A percentile compares a stretch with the other conserved stretches of the same genome.
Evolutionary conservation across 2,113 vertebrate genomes (phyloP).

Genomic region (Corynorhinus townsendii): DNA sequence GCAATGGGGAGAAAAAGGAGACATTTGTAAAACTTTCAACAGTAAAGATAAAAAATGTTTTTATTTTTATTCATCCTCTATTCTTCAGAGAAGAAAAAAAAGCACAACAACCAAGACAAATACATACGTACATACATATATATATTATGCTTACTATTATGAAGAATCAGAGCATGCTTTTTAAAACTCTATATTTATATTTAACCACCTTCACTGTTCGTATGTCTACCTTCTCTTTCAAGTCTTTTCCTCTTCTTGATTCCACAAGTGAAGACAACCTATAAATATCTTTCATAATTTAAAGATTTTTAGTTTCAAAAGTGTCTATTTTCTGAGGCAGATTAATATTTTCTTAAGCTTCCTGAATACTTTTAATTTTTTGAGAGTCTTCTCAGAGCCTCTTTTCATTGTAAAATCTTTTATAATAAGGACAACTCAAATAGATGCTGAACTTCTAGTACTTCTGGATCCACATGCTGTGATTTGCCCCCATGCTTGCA

Average conservation of each 20-base stretch:
- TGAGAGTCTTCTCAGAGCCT: neutral
- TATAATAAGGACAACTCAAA: neutral
- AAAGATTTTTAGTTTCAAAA: neutral
- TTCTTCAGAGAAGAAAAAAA: neutral
- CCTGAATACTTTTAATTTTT: neutral
- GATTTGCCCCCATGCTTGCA: neutral
- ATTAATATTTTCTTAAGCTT: constrained; percentile 3
- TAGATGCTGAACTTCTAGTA: neutral
- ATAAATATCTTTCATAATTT: neutral
- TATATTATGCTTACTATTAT: neutral
- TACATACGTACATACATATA: neutral
- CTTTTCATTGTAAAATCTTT: neutral
- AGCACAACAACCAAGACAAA: neutral
- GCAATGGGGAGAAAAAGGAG: too few relatives aligned
- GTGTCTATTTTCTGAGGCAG: neutral
- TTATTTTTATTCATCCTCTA: neutral
- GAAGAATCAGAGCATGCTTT: neutral
- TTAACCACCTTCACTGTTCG: neutral
- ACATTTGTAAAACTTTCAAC: too few relatives aligned
- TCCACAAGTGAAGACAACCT: neutral
- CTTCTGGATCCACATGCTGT: neutral
- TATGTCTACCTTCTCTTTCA: neutral
- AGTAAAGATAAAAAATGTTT: neutral
- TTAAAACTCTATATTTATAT: neutral
- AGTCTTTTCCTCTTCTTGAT: neutral